phyloP scores from a whole-genome alignment of 2,888 invertebrate species.

The Caenorhabditis becei region DNA sequence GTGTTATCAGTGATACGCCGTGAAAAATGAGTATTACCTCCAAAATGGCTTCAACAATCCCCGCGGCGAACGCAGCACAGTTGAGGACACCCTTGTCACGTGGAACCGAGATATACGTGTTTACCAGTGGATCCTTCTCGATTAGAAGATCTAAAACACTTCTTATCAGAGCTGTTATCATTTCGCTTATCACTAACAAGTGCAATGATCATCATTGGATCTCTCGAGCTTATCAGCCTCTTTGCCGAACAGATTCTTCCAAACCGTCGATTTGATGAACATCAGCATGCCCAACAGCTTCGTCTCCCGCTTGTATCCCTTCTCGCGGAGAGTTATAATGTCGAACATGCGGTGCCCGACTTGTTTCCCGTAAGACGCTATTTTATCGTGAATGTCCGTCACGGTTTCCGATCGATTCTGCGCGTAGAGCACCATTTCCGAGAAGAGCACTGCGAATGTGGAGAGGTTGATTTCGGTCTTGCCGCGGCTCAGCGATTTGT shows the following conservation, averaged over 20 bases:
- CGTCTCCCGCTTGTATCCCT: conserved; percentile 91
- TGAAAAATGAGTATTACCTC: conserved; percentile 64
- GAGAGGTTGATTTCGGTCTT: conserved; percentile 80
- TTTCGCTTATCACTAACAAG: conserved; percentile 84
- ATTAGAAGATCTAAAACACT: conserved; percentile 90
- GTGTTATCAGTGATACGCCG: neutral
- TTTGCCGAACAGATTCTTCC: conserved; percentile 98
- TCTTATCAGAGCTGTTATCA: too few relatives aligned
- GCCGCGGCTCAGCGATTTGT: conserved; percentile 80
- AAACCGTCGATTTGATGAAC: conserved; percentile 94
- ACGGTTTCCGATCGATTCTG: conserved; percentile 92
- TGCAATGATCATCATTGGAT: conserved; percentile 97
- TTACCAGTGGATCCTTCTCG: conserved; percentile 97
- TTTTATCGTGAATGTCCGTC: conserved; percentile 93
- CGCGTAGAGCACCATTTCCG: conserved; percentile 98
- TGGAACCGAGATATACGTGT: conserved; percentile 96
- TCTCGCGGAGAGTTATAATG: conserved; percentile 93
- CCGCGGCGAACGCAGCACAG: conserved; percentile 98
- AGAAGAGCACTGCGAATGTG: conserved; percentile 94
- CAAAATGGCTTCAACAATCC: conserved; percentile 96
- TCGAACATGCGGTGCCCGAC: conserved; percentile 95
- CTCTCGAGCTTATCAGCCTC: conserved; percentile 99
- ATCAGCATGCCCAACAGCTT: conserved; percentile 92
- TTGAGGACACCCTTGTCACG: conserved; percentile 96
- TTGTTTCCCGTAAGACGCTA: conserved; percentile 95